Conservation (phyloP, 2,113 vertebrate species). For the Ceyx melanurus region DNA sequence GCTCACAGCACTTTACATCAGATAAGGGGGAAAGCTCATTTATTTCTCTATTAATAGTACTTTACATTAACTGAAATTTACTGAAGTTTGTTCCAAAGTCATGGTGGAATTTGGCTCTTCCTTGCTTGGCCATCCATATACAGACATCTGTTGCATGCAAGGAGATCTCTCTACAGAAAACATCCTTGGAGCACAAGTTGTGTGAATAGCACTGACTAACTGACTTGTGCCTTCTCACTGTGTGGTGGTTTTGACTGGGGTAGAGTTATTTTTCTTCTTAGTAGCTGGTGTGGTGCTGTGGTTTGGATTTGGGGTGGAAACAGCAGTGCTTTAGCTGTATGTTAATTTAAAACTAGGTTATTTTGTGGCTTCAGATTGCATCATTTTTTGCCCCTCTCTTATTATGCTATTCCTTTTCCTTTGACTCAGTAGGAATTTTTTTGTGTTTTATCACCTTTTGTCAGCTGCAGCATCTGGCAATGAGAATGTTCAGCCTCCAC, state of each 20-base stretch:
- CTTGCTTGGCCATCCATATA: background rate
- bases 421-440: background rate
- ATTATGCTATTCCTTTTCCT: background rate
- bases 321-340: background rate
- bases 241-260: background rate
- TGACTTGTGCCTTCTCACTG: background rate
- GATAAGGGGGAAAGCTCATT: background rate
- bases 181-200: background rate
- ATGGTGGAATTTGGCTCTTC: background rate
- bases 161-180: background rate
- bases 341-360: background rate
- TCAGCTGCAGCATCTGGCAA: slow-evolving; percentile 93
- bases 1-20: background rate
- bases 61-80: background rate
- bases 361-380: background rate
- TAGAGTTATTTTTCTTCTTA: background rate
- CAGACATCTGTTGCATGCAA: background rate
- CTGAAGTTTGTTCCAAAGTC: background rate
- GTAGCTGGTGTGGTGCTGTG: background rate
- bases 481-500: slow-evolving; percentile 93
- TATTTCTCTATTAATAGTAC: background rate
- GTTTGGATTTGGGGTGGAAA: background rate
- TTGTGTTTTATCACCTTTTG: slow-evolving; percentile 27
- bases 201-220: background rate
- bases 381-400: background rate